Conservation (phyloP, 2,797 vertebrate genomes). For the Melanotaenia nigrans region DNA sequence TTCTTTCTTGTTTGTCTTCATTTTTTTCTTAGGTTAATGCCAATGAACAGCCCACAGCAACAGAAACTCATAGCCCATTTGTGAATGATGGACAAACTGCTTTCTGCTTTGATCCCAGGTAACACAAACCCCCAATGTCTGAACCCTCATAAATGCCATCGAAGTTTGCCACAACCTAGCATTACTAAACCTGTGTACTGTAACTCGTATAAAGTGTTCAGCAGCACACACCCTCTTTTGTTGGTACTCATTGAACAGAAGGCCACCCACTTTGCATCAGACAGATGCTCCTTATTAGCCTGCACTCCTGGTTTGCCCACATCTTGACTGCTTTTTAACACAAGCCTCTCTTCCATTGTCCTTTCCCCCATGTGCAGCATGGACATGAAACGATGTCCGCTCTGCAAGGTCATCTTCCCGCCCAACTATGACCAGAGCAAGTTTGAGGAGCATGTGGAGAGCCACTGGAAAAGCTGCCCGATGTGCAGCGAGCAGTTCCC, state of each 20-base stretch:
- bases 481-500: constrained; percentile 99
- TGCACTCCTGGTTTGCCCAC: constrained; percentile 61
- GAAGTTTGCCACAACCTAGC: constrained; percentile 38
- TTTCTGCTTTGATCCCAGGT: constrained; percentile 98
- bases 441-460: constrained; percentile 98
- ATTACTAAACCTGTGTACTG: constrained; percentile 55
- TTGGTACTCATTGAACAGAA: constrained; percentile 35
- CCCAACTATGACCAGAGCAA: constrained; percentile 98
- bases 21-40: constrained; percentile 61
- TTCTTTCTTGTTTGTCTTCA: not conserved
- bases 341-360: not conserved
- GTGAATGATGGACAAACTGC: constrained; percentile 88
- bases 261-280: constrained; percentile 77
- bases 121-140: constrained; percentile 53
- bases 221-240: constrained; percentile 45
- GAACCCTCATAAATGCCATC: constrained; percentile 44
- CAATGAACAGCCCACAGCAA: constrained; percentile 77
- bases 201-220: constrained; percentile 65
- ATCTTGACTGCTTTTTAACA: constrained; percentile 47
- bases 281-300: constrained; percentile 78
- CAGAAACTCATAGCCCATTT: constrained; percentile 83
- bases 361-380: constrained; percentile 76
- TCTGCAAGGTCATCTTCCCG: constrained; percentile 96
- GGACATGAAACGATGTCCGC: constrained; percentile 94
- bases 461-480: constrained; percentile 99